These are phyloP conservation scores for Ceryle rudis DNA, from an alignment of 2,797 vertebrate genomes.

Conservation along the genomic window DNA sequence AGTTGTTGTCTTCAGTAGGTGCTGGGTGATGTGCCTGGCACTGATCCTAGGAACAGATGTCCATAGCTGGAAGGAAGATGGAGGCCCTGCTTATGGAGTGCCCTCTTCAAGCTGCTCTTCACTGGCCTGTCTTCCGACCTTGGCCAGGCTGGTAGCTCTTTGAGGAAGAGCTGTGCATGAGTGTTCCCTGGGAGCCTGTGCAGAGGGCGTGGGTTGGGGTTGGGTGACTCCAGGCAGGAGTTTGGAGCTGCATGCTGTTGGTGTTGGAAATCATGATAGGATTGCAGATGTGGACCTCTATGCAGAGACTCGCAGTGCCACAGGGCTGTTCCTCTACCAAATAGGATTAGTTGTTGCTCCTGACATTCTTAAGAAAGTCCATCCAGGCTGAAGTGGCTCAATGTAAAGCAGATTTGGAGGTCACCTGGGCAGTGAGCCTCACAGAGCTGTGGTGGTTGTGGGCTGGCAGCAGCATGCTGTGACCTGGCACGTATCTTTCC, in stretches of 20 bases:
- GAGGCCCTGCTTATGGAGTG: background rate
- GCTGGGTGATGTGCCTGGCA: background rate
- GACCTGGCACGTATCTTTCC: rapidly evolving
- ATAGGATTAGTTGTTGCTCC: background rate
- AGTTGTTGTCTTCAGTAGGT: background rate
- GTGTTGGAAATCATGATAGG: background rate
- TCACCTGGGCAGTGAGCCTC: rapidly evolving
- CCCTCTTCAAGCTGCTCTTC: background rate
- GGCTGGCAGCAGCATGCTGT: rapidly evolving
- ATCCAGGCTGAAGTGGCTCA: background rate
- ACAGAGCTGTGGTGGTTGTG: rapidly evolving
- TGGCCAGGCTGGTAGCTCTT: background rate
- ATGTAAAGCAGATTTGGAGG: background rate
- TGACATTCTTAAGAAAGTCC: background rate
- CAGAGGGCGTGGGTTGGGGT: background rate
- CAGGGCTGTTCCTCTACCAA: background rate
- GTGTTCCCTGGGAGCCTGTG: rapidly evolving
- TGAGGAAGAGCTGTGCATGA: background rate
- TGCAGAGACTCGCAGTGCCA: rapidly evolving
- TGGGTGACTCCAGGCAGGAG: background rate
- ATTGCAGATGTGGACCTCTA: rapidly evolving
- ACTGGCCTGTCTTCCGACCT: background rate
- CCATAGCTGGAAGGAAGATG: background rate
- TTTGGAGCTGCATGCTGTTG: background rate
- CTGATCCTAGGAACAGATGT: background rate